Evolutionary conservation across 2,113 vertebrate genomes (phyloP), one percentile per base, ranked within the genome.

Genomic region (Oxygymnocypris stewartii): DNA sequence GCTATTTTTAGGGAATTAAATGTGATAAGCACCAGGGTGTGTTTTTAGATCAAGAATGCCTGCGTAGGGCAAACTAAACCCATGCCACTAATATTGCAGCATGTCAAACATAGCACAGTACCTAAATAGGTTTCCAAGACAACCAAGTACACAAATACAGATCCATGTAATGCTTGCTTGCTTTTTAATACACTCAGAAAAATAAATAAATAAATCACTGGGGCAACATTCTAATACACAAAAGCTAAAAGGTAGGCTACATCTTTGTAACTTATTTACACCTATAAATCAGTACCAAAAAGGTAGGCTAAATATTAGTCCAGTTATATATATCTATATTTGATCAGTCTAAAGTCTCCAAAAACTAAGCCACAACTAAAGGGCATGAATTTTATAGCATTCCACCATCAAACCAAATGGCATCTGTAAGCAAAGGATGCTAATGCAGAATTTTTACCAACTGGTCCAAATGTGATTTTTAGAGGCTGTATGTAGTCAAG

Each of bases 1-100:
- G 91, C 91, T 94, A 94, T 94, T 93, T 92, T 89, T 89, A 88
- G 91, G 88, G 84, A 90, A 89, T 91, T 91, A 93, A 92, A 94
- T 86, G 91, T 90, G 93, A 94, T 93, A 87, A 84, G 61, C 84
- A 69, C 85, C 20, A 20, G 47, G 84, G 87, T 88, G 82, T 77
- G 61, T 59, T 82, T 91, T 86, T 73, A 69, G 75, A 61, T 63
- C 76, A 82, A 77, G 47, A 88, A 89, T 89, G 81, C 20, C 63
- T 67, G 79, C 79, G 47, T 76, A 71, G 75, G 31, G 54, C 44
- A 87, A 90, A 84, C 77, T 71, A 79, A 87, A 78, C 54, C 31
- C 20, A 23, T 49, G 51, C 71, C 59, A 51, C 63, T 87, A 49
- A 71, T 86, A 88, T 89, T 85, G 78, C 84, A 79, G 54, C 16